Conservation (phyloP, 2,113 vertebrate genomes). For the Oreocharis arfaki region DNA sequence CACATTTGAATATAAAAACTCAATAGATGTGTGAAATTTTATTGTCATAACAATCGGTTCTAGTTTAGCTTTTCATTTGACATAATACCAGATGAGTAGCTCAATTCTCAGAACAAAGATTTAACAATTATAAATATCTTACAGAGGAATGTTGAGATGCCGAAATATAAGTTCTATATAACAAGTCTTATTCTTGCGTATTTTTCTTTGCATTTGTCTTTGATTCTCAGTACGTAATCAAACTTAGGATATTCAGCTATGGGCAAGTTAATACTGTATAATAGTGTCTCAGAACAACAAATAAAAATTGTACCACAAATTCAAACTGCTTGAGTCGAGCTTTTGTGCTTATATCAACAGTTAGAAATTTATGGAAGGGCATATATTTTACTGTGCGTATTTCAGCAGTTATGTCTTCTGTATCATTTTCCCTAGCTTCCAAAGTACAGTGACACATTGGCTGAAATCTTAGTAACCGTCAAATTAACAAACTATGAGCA, state of each 20-base stretch:
- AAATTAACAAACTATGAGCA: constrained; percentile 85
- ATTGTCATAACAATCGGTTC: neutral
- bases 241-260: neutral
- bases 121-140: neutral
- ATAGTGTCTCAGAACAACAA: neutral
- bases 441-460: constrained; percentile 76
- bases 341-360: neutral
- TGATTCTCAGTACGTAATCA: neutral
- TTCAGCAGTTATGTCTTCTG: constrained; percentile 15
- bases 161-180: neutral
- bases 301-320: neutral
- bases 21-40: neutral
- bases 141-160: neutral
- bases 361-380: neutral
- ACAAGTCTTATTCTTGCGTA: neutral
- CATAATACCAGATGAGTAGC: neutral
- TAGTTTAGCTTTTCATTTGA: neutral
- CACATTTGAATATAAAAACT: neutral
- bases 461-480: constrained; percentile 87
- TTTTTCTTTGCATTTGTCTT: neutral
- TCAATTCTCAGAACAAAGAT: neutral
- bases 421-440: constrained; percentile 74
- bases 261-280: neutral
- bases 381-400: neutral
- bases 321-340: neutral